Evolutionary conservation across 1,140 invertebrate species (phyloP).

Genomic region (Ericerus pela): DNA sequence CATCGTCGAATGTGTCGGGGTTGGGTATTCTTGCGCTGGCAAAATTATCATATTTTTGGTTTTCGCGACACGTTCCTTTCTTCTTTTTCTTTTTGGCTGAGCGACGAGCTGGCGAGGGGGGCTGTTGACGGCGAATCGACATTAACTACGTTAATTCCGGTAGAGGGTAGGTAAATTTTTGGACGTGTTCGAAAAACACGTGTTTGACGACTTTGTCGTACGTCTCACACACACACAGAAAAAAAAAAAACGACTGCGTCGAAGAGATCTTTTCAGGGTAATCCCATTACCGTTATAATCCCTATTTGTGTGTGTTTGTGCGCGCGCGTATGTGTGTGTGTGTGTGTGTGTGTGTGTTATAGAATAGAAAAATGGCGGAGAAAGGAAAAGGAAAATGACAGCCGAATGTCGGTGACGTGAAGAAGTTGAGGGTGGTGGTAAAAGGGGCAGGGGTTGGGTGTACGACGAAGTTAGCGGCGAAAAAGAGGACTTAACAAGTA

Average conservation of each 20-base stretch:
- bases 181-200: not conserved
- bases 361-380: not conserved
- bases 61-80: no score
- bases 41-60: no score
- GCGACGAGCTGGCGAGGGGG: not conserved
- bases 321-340: no score
- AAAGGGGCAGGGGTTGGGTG: no score
- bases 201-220: not conserved
- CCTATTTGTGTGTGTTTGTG: constrained; percentile 10
- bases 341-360: no score
- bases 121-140: not conserved
- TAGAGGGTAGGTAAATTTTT: constrained; percentile 1
- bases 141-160: constrained; percentile 5
- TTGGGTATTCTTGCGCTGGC: no score
- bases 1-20: no score
- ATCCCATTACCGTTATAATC: constrained; percentile 9
- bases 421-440: no score
- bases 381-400: constrained; percentile 1
- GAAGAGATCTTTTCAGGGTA: constrained; percentile 7
- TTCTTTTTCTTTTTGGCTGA: no score
- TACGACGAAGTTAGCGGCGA: not conserved
- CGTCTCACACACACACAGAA: no score
- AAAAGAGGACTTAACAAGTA: constrained; percentile 12
- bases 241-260: constrained; percentile 7
- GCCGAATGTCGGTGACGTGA: no score